A percentile compares a stretch with the other conserved stretches of the same genome.
phyloP scores from a whole-genome alignment of 1,140 invertebrate species.

The Heterodera carotae region DNA sequence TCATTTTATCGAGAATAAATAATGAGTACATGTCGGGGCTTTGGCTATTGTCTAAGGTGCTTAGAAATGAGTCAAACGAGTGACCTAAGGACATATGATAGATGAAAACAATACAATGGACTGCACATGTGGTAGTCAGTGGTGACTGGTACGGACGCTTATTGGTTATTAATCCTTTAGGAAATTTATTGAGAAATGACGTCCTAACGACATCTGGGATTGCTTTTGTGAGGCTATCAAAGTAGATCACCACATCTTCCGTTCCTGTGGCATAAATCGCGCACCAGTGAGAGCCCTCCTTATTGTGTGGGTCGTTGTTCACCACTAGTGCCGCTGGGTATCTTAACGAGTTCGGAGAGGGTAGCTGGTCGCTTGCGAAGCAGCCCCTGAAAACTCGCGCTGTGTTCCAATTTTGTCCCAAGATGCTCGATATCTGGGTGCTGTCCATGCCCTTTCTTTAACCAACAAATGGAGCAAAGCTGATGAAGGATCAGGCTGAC shows the following conservation, averaged over 20 bases:
- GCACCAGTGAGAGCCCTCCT: constrained; percentile 12
- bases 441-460: constrained; percentile 14
- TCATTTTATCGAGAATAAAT: not conserved
- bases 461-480: too few relatives aligned
- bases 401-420: constrained; percentile 1
- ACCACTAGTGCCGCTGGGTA: constrained; percentile 15
- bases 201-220: not conserved
- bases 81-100: not conserved
- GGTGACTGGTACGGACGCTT: not conserved
- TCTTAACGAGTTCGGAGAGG: not conserved
- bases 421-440: constrained; percentile 7
- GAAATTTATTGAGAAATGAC: not conserved
- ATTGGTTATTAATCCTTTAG: not conserved
- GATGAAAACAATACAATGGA: not conserved
- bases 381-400: not conserved
- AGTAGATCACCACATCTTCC: not conserved
- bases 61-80: not conserved
- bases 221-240: constrained; percentile 1
- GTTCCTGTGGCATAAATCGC: constrained; percentile 3
- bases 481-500: too few relatives aligned
- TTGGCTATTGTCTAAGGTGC: not conserved
- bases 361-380: constrained; percentile 1
- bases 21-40: not conserved
- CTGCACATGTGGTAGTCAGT: not conserved
- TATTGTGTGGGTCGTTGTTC: not conserved